Percentiles rank a stretch among this genome's conserved stretches.
Evolutionary conservation across 2,888 invertebrate species (phyloP).

Genomic region (Nomada lathburiana): DNA sequence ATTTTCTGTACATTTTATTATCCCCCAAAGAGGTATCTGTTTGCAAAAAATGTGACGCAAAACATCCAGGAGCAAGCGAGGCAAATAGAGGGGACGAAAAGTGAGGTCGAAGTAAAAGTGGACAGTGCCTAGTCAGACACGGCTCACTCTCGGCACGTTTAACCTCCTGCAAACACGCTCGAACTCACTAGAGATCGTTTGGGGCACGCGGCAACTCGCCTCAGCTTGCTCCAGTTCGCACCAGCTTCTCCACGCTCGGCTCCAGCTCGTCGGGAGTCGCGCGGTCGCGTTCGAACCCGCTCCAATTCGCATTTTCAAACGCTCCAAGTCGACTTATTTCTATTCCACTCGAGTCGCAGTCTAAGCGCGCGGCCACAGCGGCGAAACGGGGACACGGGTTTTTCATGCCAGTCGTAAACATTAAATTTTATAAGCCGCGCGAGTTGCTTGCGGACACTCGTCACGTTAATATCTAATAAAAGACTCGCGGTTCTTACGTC

Average conservation of each 20-base stretch:
- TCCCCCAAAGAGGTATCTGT: too few relatives aligned
- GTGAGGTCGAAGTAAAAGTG: neutral
- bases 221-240: slow-evolving; percentile 38
- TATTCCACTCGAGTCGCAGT: slow-evolving; percentile 15
- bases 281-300: slow-evolving; percentile 22
- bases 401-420: slow-evolving; percentile 18
- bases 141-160: neutral
- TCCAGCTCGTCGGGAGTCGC: slow-evolving; percentile 2
- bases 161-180: slow-evolving; percentile 8
- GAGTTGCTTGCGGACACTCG: neutral
- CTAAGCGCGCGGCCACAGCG: neutral
- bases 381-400: slow-evolving; percentile 20
- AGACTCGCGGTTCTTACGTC: neutral
- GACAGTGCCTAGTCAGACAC: slow-evolving; percentile 5
- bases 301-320: slow-evolving; percentile 30
- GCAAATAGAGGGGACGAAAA: too few relatives aligned
- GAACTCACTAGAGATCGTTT: slow-evolving; percentile 12
- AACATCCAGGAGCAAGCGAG: too few relatives aligned
- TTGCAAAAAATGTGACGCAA: too few relatives aligned
- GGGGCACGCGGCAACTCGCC: slow-evolving; percentile 10
- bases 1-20: too few relatives aligned
- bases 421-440: slow-evolving; percentile 4
- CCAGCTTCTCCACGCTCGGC: slow-evolving; percentile 18
- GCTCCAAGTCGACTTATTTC: slow-evolving; percentile 20
- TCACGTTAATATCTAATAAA: neutral